A percentile compares a stretch with the other conserved stretches of the same genome.
Evolutionary conservation across 2,113 vertebrate species (phyloP).

Genomic region (Tenrec ecaudatus): DNA sequence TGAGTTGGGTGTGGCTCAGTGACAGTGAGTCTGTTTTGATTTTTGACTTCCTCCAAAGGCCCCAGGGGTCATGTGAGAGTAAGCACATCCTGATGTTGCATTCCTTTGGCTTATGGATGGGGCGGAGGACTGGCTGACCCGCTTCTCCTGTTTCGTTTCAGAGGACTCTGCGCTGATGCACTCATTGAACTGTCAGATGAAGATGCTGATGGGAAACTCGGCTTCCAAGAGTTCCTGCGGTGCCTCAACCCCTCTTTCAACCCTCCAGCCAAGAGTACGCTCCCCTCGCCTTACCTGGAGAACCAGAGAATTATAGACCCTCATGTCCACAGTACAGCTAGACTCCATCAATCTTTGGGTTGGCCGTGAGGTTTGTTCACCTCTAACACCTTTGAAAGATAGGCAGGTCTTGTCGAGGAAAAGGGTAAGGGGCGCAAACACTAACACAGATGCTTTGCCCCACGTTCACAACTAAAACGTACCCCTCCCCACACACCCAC

Average conservation of each 20-base stretch:
- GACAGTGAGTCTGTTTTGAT: background rate
- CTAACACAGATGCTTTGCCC: background rate
- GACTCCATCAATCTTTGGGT: background rate
- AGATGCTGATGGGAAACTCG: conserved; percentile 99
- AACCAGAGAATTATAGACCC: background rate
- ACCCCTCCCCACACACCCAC: background rate
- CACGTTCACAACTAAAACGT: background rate
- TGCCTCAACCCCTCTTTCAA: conserved; percentile 97
- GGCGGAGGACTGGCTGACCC: background rate
- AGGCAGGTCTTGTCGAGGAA: background rate
- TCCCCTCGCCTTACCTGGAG: background rate
- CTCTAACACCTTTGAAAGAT: background rate
- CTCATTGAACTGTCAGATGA: conserved; percentile 99
- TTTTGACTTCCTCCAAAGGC: background rate
- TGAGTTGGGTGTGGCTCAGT: too few relatives aligned
- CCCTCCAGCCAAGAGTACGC: conserved; percentile 97
- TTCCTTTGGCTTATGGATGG: background rate
- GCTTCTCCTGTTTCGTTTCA: conserved; percentile 82
- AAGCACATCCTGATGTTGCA: background rate
- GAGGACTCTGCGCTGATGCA: conserved; percentile 97
- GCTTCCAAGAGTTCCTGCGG: conserved; percentile 98
- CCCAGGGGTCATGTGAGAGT: background rate
- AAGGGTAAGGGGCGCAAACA: background rate
- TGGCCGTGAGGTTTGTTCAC: background rate
- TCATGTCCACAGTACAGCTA: background rate